Conservation (phyloP, 1,140 invertebrate species). For the Drosophila virilis region DNA sequence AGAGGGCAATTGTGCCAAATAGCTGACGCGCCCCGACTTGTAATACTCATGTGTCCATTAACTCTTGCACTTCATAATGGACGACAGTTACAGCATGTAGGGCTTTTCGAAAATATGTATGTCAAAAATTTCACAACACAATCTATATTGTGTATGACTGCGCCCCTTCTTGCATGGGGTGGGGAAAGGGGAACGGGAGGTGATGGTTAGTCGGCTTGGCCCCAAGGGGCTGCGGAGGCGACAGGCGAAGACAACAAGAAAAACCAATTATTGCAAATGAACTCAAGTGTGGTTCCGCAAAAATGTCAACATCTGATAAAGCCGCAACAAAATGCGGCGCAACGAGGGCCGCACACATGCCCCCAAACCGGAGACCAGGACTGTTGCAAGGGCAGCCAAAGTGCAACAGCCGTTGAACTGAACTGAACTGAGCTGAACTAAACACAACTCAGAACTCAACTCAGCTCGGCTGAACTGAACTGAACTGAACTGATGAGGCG, state of each 20-base stretch:
- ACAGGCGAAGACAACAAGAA: conserved; percentile 67
- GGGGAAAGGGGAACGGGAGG: background rate
- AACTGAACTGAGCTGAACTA: conserved; percentile 45
- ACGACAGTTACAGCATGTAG: conserved; percentile 20
- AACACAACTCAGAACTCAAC: conserved; percentile 13
- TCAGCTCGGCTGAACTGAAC: conserved; percentile 1
- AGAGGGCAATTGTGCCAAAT: conserved; percentile 3
- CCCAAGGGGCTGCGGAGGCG: background rate
- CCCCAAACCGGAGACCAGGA: conserved; percentile 7
- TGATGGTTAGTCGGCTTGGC: background rate
- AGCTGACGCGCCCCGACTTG: conserved; percentile 8
- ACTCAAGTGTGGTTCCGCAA: conserved; percentile 83
- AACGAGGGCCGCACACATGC: conserved; percentile 25
- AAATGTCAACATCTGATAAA: conserved; percentile 83
- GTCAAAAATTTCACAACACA: conserved; percentile 62
- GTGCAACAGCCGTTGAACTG: conserved; percentile 68
- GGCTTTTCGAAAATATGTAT: conserved; percentile 60
- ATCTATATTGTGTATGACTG: conserved; percentile 26
- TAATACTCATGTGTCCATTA: conserved; percentile 54
- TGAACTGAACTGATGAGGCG: background rate
- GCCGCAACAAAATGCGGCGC: conserved; percentile 53
- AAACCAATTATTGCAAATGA: conserved; percentile 84
- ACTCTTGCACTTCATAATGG: conserved; percentile 43
- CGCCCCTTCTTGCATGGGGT: background rate
- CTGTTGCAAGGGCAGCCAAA: conserved; percentile 59